Conservation (phyloP, 2,797 vertebrate species). For the Acipenser transmontanus region DNA sequence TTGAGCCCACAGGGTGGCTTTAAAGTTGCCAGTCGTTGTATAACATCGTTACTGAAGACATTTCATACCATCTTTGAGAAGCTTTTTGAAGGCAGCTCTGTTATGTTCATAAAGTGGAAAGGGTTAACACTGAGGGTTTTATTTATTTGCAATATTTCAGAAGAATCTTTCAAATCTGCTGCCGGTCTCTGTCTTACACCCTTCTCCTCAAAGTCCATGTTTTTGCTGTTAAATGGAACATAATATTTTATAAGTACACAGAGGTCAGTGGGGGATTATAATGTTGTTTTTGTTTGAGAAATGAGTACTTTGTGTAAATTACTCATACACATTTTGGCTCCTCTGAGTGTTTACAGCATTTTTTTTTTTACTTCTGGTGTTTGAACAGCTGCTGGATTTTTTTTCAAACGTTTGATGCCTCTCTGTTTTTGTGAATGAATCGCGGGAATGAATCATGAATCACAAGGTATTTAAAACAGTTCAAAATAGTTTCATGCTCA, state of each 20-base stretch:
- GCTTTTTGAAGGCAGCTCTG: no score
- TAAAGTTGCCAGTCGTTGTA: no score
- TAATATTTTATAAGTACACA: neutral
- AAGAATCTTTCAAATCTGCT: no score
- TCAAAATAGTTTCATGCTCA: constrained; percentile 3
- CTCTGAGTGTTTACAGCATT: neutral
- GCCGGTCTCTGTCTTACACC: neutral
- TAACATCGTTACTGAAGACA: no score
- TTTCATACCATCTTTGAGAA: no score
- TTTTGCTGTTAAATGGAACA: neutral
- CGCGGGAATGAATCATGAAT: constrained; percentile 9
- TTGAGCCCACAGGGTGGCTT: no score
- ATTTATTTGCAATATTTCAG: no score
- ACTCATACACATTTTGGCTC: neutral
- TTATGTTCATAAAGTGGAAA: no score
- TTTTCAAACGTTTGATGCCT: no score
- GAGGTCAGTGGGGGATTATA: neutral
- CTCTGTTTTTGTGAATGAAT: constrained; percentile 2
- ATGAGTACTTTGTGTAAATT: neutral
- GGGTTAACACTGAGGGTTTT: no score
- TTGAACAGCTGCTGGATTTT: constrained; percentile 10
- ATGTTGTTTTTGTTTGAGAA: neutral
- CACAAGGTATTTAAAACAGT: constrained; percentile 10
- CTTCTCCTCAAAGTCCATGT: neutral
- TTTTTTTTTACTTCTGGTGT: neutral